These are phyloP conservation scores for Leptoteleia sp. DNA, from an alignment of 1,140 invertebrate genomes.

Conservation along the genomic window DNA sequence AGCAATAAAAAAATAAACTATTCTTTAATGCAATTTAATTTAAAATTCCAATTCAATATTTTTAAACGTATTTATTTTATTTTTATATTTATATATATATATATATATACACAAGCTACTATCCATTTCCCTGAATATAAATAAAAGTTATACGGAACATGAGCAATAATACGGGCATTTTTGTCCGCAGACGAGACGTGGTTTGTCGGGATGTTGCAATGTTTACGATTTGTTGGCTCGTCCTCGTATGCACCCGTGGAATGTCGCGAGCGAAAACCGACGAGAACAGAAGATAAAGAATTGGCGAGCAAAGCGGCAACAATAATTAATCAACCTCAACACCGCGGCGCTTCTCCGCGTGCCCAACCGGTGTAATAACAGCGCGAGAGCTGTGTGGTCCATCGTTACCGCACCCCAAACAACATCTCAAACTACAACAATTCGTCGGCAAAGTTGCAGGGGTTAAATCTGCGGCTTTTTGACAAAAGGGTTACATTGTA, in stretches of 20 bases:
- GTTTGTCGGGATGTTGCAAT: constrained; percentile 1
- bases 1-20: too few relatives aligned
- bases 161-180: neutral
- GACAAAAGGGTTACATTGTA: constrained; percentile 41
- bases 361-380: constrained; percentile 68
- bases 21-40: too few relatives aligned
- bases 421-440: constrained; percentile 47
- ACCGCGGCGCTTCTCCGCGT: constrained; percentile 62
- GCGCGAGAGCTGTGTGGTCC: constrained; percentile 70
- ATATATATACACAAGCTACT: too few relatives aligned
- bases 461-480: constrained; percentile 42
- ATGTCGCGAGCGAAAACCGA: constrained; percentile 11
- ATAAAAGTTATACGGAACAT: too few relatives aligned
- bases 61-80: too few relatives aligned
- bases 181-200: neutral
- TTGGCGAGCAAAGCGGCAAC: constrained; percentile 41
- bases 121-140: too few relatives aligned
- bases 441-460: constrained; percentile 42
- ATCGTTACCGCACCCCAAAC: constrained; percentile 50
- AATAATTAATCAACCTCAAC: constrained; percentile 75
- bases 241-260: constrained; percentile 1
- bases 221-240: constrained; percentile 11
- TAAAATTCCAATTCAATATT: too few relatives aligned
- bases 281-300: constrained; percentile 25
- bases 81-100: too few relatives aligned